phyloP scores from a whole-genome alignment of 2,888 invertebrate species.

The Amiota mariae region DNA sequence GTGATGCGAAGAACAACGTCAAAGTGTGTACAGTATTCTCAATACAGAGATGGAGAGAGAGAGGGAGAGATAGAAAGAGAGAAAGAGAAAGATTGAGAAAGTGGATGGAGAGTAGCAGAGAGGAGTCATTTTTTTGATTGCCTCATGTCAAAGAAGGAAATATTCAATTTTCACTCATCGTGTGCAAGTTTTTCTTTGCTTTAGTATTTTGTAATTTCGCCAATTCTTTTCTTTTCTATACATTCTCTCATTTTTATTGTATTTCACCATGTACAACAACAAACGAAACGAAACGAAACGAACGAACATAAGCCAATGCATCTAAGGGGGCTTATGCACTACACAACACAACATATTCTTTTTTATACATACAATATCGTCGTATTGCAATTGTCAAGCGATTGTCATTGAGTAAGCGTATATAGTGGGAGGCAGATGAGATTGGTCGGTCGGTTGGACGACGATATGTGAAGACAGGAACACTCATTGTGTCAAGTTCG shows the following conservation, averaged over 20 bases:
- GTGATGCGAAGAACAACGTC: conserved; percentile 7
- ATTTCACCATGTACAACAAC: background rate
- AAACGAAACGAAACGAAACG: conserved; percentile 7
- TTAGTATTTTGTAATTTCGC: conserved; percentile 10
- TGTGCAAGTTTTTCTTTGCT: conserved; percentile 21
- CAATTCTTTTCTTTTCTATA: background rate
- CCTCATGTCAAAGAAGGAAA: conserved; percentile 28
- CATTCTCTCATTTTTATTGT: background rate
- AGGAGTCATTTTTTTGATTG: conserved; percentile 15
- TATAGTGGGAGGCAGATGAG: too few species aligned
- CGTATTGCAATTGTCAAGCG: conserved; percentile 15
- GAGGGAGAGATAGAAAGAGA: too few species aligned
- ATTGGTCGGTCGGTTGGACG: background rate
- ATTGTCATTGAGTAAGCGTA: background rate
- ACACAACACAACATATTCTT: background rate
- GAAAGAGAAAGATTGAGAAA: too few species aligned
- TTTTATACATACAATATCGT: conserved; percentile 3
- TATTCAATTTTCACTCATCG: conserved; percentile 25
- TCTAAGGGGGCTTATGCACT: background rate
- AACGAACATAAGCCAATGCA: conserved; percentile 2
- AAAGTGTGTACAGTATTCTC: background rate
- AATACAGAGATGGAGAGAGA: too few species aligned
- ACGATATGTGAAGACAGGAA: conserved; percentile 16
- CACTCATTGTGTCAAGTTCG: conserved; percentile 31
- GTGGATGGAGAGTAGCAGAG: too few species aligned